Percentiles rank a stretch among this genome's conserved stretches.
These are phyloP conservation scores for Tenthredo livida DNA, from an alignment of 2,888 invertebrate species.

Conservation along the genomic window DNA sequence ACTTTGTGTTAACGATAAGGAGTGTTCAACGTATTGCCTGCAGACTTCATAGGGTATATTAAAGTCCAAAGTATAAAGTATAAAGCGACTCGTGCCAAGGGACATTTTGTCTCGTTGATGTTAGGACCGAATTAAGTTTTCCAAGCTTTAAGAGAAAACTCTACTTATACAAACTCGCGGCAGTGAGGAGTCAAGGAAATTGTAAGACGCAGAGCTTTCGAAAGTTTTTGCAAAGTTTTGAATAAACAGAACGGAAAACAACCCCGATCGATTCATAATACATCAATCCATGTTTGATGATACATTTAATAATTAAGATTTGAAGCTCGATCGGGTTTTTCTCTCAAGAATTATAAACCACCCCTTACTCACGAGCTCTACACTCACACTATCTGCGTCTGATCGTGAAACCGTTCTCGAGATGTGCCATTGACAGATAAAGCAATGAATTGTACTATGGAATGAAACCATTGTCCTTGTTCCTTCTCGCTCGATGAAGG, in stretches of 20 bases:
- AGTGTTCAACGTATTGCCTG: neutral
- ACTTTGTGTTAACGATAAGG: neutral
- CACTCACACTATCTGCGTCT: too few relatives aligned
- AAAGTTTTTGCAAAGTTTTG: neutral
- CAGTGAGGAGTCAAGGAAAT: neutral
- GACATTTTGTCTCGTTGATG: slow-evolving; percentile 7
- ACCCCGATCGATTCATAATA: neutral
- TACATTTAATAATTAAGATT: neutral
- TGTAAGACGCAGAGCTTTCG: neutral
- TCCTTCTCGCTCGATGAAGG: slow-evolving; percentile 20
- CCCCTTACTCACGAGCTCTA: neutral
- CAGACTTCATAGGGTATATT: neutral
- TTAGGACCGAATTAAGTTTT: neutral
- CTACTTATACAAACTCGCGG: neutral
- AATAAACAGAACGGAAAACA: neutral
- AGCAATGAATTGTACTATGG: neutral
- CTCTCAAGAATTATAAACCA: neutral
- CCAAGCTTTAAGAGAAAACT: neutral
- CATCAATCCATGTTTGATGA: neutral
- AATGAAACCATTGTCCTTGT: slow-evolving; percentile 18
- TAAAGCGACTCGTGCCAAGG: slow-evolving; percentile 2
- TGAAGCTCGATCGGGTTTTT: neutral
- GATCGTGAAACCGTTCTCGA: neutral
- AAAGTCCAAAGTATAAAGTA: neutral
- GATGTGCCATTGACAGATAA: neutral